phyloP scores from a whole-genome alignment of 2,888 invertebrate species.

The Eulithis prunata region DNA sequence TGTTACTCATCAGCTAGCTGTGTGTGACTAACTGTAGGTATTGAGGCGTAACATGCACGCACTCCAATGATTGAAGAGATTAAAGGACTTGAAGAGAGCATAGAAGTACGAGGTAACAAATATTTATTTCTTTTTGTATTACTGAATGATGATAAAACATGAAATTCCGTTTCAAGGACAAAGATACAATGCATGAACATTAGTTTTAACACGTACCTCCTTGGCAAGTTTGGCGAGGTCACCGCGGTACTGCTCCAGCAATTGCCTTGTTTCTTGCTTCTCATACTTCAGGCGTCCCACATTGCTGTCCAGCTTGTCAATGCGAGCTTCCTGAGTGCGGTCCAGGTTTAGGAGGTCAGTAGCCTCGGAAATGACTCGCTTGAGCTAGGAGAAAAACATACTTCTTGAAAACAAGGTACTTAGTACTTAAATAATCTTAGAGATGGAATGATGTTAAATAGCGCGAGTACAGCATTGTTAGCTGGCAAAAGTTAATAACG shows the following conservation, averaged over 20 bases:
- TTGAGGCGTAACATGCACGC: not conserved
- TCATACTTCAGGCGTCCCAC: constrained; percentile 69
- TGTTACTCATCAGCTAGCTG: not conserved
- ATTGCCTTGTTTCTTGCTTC: constrained; percentile 59
- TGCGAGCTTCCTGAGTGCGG: constrained; percentile 65
- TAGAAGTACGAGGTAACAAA: no score
- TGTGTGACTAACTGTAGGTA: not conserved
- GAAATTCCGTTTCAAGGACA: no score
- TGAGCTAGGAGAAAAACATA: constrained; percentile 58
- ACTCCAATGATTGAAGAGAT: not conserved
- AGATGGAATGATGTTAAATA: no score
- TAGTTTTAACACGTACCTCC: constrained; percentile 68
- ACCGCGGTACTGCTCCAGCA: constrained; percentile 65
- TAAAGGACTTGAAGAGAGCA: no score
- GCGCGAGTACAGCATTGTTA: no score
- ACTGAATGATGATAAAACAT: no score
- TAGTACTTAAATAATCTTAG: not conserved
- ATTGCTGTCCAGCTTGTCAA: constrained; percentile 67
- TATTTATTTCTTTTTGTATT: no score
- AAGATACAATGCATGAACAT: no score
- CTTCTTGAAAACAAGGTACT: not conserved
- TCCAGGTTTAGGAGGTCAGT: constrained; percentile 61
- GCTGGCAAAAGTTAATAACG: no score
- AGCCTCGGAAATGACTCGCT: constrained; percentile 65
- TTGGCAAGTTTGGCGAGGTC: constrained; percentile 75